Conservation (phyloP, 37 sponge, comb jelly and placozoan species). For the Halisarca cf. caerulea region DNA sequence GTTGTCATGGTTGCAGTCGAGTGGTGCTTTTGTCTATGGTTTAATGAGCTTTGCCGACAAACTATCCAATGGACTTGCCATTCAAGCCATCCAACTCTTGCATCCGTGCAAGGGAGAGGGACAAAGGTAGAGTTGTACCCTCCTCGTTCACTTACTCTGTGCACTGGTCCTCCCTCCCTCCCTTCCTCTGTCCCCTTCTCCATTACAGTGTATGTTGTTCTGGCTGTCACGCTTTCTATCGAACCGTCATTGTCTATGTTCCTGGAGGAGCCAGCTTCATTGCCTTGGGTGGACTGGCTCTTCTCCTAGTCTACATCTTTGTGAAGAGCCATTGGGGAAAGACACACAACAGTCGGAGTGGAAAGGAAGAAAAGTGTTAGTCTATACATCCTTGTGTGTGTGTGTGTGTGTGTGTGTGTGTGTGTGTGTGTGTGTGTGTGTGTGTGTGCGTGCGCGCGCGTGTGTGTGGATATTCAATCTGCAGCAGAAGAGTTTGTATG, state of each 20-base stretch:
- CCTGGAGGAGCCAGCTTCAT: constrained; percentile 71
- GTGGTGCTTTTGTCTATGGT: constrained; percentile 96
- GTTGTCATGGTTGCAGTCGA: constrained; percentile 51
- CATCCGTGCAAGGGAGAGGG: constrained; percentile 74
- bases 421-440: too few species aligned
- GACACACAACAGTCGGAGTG: too few species aligned
- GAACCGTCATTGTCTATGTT: constrained; percentile 67
- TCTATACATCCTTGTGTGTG: too few species aligned
- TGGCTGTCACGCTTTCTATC: constrained; percentile 66
- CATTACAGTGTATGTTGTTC: constrained; percentile 77
- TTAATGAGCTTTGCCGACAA: constrained; percentile 96
- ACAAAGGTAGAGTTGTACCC: neutral
- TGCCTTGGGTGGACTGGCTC: constrained; percentile 49
- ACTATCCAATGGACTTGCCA: constrained; percentile 87
- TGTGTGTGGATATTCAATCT: too few species aligned
- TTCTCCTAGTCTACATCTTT: neutral
- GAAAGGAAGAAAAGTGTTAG: too few species aligned
- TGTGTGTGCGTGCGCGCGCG: too few species aligned
- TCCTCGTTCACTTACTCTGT: too few species aligned
- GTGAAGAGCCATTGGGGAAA: too few species aligned
- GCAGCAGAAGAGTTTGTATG: too few species aligned
- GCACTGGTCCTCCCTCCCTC: too few species aligned
- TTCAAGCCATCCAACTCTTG: constrained; percentile 79
- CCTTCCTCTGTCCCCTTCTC: too few species aligned
- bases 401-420: too few species aligned